Conservation (phyloP, 2,113 vertebrate genomes). For the Percina caprodes region DNA sequence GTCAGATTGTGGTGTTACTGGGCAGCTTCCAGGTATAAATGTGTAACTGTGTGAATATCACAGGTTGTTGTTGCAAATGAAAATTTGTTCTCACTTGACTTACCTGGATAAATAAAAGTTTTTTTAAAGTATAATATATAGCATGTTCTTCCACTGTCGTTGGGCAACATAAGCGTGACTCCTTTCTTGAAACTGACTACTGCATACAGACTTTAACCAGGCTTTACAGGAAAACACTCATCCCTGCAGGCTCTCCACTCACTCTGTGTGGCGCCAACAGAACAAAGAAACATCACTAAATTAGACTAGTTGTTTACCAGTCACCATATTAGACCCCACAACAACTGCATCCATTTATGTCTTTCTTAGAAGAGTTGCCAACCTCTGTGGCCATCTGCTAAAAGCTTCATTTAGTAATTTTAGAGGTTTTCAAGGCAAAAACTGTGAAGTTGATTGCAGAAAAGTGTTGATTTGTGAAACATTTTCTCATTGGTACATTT, state of each 20-base stretch:
- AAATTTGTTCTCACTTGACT: no score
- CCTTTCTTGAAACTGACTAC: background rate
- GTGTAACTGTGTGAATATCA: no score
- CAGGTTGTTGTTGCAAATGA: no score
- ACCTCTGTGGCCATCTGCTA: conserved; percentile 12
- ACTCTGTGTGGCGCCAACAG: background rate
- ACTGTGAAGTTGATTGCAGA: background rate
- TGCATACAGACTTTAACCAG: background rate
- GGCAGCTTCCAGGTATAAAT: no score
- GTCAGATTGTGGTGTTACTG: no score
- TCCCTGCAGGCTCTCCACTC: background rate
- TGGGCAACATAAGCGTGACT: background rate
- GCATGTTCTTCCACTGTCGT: background rate
- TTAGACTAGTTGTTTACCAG: background rate
- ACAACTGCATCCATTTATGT: background rate
- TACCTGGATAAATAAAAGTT: no score
- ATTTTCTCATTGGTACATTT: background rate
- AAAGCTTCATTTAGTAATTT: conserved; percentile 19
- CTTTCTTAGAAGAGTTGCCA: background rate
- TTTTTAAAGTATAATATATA: background rate
- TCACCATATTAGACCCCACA: background rate
- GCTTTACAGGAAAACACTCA: background rate
- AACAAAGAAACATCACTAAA: background rate
- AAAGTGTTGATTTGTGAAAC: background rate
- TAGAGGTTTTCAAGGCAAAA: conserved; percentile 8